Evolutionary conservation across 23 tunicate genomes (phyloP), one percentile per base, ranked within the genome.

Genomic region (Styela clava): DNA sequence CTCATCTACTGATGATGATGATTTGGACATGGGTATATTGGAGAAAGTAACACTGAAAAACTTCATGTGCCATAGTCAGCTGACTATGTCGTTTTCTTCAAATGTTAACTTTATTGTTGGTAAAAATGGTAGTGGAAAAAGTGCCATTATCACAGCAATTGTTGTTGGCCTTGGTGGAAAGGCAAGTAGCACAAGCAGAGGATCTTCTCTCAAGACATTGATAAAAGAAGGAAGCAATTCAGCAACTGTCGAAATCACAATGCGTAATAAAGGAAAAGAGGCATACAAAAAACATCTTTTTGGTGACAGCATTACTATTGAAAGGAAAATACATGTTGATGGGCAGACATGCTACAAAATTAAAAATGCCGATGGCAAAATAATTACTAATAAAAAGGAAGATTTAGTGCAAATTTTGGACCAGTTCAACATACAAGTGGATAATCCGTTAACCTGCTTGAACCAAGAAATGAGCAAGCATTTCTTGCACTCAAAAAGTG

Each of bases 41-140:
- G 95, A 89, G 69, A 85, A 87, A 32, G 77, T 89, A 27, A 79
- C 90, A 21, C 34, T 93, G 34, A 63, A 64, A 61, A 93, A 93
- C 56, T 93, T 93, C 78, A 93, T 93, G 98, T 93, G 98, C 69
- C 98, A 93, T 44, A 83, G 69, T 51, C 84, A 86, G 33, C 72
- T 93, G 36, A 84, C 98, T 34, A 83, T 93, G 86, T 34, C 74
- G 12, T 93, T 93, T 78, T 61, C 89, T 23, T 56, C 86, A 31
- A 87, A 87, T 63, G 93, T 93, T 3, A 93, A 93, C 68, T 93
- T 93, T 74, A 88, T 93, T 34, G 87, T 93, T 51, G 98, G 98
- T 16, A 92, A 87, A 64, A 93, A 93, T 71, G 98, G 98, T 2
- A 93, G 98, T 80, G 98, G 98, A 63, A 93, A 93, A 87, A 93